Evolutionary conservation across 1,140 invertebrate species (phyloP).

Genomic region (Amyelois transitella): DNA sequence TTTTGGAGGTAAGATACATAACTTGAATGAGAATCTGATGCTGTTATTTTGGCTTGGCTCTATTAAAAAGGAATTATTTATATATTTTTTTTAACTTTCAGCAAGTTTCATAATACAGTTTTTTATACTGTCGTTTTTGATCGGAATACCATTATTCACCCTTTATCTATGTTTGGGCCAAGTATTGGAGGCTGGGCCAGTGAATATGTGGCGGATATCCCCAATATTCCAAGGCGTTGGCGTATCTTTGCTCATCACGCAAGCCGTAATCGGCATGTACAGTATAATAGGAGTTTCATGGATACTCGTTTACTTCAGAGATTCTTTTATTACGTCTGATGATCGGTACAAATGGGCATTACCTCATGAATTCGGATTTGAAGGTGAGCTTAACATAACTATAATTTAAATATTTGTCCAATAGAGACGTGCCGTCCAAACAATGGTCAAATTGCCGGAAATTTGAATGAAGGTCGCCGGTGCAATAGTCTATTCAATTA

Average conservation of each 20-base stretch:
- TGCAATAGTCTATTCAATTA: background rate
- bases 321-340: constrained; percentile 89
- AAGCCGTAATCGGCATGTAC: constrained; percentile 89
- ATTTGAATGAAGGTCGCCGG: background rate
- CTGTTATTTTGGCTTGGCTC: background rate
- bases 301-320: constrained; percentile 91
- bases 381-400: constrained; percentile 76
- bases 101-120: constrained; percentile 93
- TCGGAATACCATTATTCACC: constrained; percentile 90
- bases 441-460: background rate
- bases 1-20: constrained; percentile 88
- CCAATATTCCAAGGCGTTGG: constrained; percentile 93
- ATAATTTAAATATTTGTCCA: constrained; percentile 9
- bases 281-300: constrained; percentile 90
- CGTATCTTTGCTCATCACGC: constrained; percentile 85
- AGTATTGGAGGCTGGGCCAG: constrained; percentile 86
- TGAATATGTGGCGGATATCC: constrained; percentile 95
- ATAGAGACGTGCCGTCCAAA: background rate
- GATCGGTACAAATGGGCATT: constrained; percentile 90
- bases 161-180: constrained; percentile 90
- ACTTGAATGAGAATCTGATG: background rate
- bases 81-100: constrained; percentile 58
- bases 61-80: constrained; percentile 5
- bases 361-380: constrained; percentile 79
- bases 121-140: constrained; percentile 85